phyloP scores from a whole-genome alignment of 2,113 vertebrate species.

The Archilochus colubris region DNA sequence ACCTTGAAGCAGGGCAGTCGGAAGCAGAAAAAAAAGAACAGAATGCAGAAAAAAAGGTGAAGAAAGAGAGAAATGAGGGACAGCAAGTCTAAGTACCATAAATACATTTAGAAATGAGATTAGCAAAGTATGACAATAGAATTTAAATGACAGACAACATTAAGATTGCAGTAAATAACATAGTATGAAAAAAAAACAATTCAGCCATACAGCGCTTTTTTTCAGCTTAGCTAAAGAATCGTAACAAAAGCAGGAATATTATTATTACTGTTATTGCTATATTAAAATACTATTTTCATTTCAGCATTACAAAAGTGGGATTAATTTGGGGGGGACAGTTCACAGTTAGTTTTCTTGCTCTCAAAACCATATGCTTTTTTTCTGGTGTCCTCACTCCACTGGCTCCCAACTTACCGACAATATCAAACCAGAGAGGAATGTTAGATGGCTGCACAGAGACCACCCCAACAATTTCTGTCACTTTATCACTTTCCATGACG shows the following conservation, averaged over 20 bases:
- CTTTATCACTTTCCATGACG: conserved; percentile 92
- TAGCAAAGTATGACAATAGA: conserved; percentile 85
- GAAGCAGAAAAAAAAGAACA: conserved; percentile 84
- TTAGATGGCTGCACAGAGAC: conserved; percentile 89
- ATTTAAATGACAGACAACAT: conserved; percentile 84
- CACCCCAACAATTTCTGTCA: conserved; percentile 94
- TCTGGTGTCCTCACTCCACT: neutral
- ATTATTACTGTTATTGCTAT: conserved; percentile 53
- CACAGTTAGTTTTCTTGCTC: conserved; percentile 12
- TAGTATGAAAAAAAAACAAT: conserved; percentile 74
- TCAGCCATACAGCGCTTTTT: conserved; percentile 81
- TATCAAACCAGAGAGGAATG: conserved; percentile 92
- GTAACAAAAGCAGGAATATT: conserved; percentile 74
- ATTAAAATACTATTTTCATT: conserved; percentile 59
- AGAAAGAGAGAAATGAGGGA: conserved; percentile 85
- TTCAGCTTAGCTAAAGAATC: conserved; percentile 79
- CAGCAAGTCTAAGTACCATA: conserved; percentile 84
- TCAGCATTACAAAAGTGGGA: conserved; percentile 32
- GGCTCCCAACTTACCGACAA: conserved; percentile 85
- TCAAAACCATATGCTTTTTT: neutral
- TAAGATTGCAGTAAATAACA: conserved; percentile 81
- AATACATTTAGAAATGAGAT: conserved; percentile 87
- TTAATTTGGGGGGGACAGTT: neutral
- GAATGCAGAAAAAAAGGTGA: conserved; percentile 82
- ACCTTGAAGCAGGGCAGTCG: conserved; percentile 94